These are phyloP conservation scores for Aplochiton taeniatus DNA, from an alignment of 2,797 vertebrate species.

Conservation along the genomic window DNA sequence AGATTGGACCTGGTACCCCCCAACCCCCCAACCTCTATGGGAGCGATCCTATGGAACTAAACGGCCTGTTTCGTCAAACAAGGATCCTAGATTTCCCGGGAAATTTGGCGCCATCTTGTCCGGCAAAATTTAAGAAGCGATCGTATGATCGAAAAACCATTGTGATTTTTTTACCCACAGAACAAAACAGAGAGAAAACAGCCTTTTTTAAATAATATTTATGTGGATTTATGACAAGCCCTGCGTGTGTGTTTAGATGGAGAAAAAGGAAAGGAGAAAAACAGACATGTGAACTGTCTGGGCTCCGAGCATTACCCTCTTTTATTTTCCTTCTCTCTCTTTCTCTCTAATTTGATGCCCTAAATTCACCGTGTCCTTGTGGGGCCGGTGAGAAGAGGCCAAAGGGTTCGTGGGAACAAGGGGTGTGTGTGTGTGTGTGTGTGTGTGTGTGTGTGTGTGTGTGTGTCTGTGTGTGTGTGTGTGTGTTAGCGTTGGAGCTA, in stretches of 20 bases:
- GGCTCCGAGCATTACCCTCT: constrained; percentile 7
- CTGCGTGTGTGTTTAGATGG: not conserved
- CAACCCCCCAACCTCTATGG: not conserved
- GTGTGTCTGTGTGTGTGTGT: constrained; percentile 28
- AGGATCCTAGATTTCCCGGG: too few relatives aligned
- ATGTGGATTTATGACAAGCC: not conserved
- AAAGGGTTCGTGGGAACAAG: constrained; percentile 61
- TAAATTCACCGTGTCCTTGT: constrained; percentile 57
- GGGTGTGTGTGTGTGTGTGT: constrained; percentile 39
- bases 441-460: constrained; percentile 22
- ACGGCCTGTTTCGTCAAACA: too few relatives aligned
- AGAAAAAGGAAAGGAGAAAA: constrained; percentile 13
- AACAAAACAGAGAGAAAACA: not conserved
- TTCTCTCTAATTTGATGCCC: constrained; percentile 29
- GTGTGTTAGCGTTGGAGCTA: not conserved
- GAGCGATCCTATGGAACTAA: constrained; percentile 22
- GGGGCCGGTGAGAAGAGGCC: constrained; percentile 52
- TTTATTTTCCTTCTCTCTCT: constrained; percentile 11
- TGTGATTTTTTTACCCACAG: not conserved
- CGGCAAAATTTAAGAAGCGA: too few relatives aligned
- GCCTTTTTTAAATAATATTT: too few relatives aligned
- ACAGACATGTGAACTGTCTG: constrained; percentile 1
- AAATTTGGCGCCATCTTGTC: too few relatives aligned
- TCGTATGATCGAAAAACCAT: too few relatives aligned
- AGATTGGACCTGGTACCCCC: constrained; percentile 25